Evolutionary conservation across 2,797 vertebrate genomes (phyloP).

Genomic region (Odontamblyopus lacepedii): DNA sequence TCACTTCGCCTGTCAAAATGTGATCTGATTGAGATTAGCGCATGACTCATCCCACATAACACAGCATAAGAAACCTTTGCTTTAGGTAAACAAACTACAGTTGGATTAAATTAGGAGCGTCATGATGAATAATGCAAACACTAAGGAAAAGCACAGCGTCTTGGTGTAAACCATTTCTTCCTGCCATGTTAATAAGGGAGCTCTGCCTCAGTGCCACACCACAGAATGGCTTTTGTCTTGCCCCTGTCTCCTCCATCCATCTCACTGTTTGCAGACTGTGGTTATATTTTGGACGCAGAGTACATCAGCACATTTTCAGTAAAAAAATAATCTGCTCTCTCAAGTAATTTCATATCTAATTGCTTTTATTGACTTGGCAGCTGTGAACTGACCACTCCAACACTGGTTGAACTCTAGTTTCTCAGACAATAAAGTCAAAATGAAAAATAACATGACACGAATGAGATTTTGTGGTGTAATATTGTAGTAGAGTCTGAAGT

Average conservation of each 20-base stretch:
- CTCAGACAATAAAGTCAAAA: constrained; percentile 24
- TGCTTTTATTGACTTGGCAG: constrained; percentile 62
- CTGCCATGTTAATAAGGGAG: constrained; percentile 13
- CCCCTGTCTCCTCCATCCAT: constrained; percentile 44
- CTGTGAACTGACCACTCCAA: constrained; percentile 10
- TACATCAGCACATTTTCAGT: constrained; percentile 59
- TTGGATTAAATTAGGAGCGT: neutral
- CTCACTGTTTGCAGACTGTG: constrained; percentile 25
- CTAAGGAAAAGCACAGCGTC: neutral
- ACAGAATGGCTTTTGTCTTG: constrained; percentile 36
- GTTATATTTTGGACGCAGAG: constrained; percentile 27
- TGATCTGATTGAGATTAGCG: neutral
- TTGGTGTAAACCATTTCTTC: constrained; percentile 14
- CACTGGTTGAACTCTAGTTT: constrained; percentile 24
- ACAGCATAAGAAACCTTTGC: neutral
- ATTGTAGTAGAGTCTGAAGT: constrained; percentile 11
- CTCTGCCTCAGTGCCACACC: constrained; percentile 9
- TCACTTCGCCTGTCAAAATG: neutral
- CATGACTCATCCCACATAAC: neutral
- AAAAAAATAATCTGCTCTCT: constrained; percentile 58
- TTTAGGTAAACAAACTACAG: neutral
- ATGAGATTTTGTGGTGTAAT: constrained; percentile 34
- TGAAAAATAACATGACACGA: constrained; percentile 10
- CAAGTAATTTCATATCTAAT: constrained; percentile 61
- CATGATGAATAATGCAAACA: constrained; percentile 9